Base-by-base conservation (phyloP, 2,113 vertebrate species). In the Neolamprologus brichardi region DNA sequence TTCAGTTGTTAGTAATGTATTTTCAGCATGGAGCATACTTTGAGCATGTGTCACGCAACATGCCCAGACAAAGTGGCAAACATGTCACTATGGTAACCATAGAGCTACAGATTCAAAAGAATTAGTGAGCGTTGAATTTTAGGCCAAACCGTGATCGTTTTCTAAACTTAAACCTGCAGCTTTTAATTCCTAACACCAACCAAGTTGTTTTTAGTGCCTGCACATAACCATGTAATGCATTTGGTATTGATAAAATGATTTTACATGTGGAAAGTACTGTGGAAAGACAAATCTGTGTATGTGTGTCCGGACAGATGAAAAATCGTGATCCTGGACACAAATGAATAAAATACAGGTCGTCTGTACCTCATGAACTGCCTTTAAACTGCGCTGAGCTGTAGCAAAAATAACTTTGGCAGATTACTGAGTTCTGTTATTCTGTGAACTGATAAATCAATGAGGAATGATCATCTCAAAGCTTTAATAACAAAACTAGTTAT, bases 351-450 rank as follows among this genome's bases (percentile, higher is more conserved):
- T 41, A 23, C 34, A 70, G n/a, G 62, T 41, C 0, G 1, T 39
- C n/a, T 23, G 34, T 67, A 64, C 6, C 9, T 64, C 60, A n/a
- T 34, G 15, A 64, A 13, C 17, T n/a, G 62, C 32, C 32, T 12
- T 39, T 37, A 2, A 37, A 20, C 18, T 39, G 18, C 18, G 0
- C 32, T 67, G 32, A 20, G 0, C 34, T 67, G 0, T 67, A 39
- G 34, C 32, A 39, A 67, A 13, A 70, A 70, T 70, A 23, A 23
- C 34, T 39, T 41, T 70, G 8, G 11, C n/a, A 70, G 34, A 70
- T 70, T 70, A 41, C n/a, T 5, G 3, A 60, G 5, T 30, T 60
- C 56, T 60, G 2, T 20, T 41, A 70, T 70, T 70, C 37, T 41
- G 37, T 70, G n/a, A 70, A 41, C 34, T 67, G 2, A 20, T 8